These are phyloP conservation scores for Gephyroberyx darwinii DNA, from an alignment of 2,797 vertebrate species.

Conservation along the genomic window DNA sequence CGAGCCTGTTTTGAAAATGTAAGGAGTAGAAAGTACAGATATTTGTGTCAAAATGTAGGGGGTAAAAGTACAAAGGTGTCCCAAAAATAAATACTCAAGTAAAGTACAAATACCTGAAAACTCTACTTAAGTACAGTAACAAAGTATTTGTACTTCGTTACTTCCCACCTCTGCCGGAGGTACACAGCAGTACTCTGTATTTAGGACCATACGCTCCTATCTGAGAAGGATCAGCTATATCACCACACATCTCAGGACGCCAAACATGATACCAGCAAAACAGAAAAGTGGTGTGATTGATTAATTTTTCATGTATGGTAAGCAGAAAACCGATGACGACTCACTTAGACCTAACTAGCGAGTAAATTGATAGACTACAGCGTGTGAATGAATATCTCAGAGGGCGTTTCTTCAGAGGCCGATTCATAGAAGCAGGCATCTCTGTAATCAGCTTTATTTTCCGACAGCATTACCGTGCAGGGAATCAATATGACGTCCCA, in stretches of 20 bases:
- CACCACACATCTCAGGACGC: slow-evolving; percentile 7
- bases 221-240: slow-evolving; percentile 10
- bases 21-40: too few relatives aligned
- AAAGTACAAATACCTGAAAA: too few relatives aligned
- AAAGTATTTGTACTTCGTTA: too few relatives aligned
- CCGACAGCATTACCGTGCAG: not conserved
- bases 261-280: not conserved
- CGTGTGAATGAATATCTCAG: not conserved
- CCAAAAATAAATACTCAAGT: too few relatives aligned
- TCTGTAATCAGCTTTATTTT: slow-evolving; percentile 7
- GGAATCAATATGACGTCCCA: not conserved
- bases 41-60: too few relatives aligned
- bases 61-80: too few relatives aligned
- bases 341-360: not conserved
- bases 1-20: too few relatives aligned
- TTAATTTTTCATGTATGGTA: not conserved
- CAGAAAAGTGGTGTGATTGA: not conserved
- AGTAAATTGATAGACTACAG: slow-evolving; percentile 3
- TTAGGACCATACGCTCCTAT: not conserved
- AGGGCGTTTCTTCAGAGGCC: slow-evolving; percentile 2
- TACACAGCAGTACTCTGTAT: not conserved
- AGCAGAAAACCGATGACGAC: not conserved
- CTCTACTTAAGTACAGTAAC: too few relatives aligned
- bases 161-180: too few relatives aligned
- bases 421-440: not conserved